Percentiles rank a stretch among this genome's conserved stretches.
phyloP scores from a whole-genome alignment of 2,888 invertebrate genomes.

The Oligia fasciuncula region DNA sequence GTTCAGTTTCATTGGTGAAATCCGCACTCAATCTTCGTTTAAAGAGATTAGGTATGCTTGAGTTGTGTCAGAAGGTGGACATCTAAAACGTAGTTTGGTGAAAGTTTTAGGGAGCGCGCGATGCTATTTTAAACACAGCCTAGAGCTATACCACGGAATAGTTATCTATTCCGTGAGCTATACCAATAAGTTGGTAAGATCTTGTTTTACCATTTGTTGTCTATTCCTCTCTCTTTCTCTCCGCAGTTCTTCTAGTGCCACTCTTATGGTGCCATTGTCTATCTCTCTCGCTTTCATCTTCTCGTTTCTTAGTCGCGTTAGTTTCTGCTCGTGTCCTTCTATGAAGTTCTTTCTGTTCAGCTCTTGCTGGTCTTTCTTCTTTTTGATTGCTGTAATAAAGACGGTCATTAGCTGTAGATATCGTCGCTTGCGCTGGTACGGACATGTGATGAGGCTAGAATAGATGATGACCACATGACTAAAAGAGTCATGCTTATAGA shows the following conservation, averaged over 20 bases:
- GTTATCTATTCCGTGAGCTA: too few relatives aligned
- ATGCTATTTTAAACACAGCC: neutral
- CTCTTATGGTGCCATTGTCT: conserved; percentile 77
- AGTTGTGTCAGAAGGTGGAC: neutral
- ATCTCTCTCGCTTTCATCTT: conserved; percentile 77
- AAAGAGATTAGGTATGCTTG: neutral
- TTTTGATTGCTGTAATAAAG: conserved; percentile 77
- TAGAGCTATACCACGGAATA: neutral
- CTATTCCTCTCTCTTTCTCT: conserved; percentile 75
- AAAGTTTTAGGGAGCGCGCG: neutral
- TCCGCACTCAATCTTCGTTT: too few relatives aligned
- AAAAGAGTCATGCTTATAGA: too few relatives aligned
- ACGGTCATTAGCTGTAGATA: neutral
- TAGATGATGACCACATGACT: too few relatives aligned
- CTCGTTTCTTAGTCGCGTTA: conserved; percentile 73
- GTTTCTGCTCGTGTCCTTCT: conserved; percentile 80
- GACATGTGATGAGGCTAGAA: too few relatives aligned
- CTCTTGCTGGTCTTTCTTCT: conserved; percentile 81
- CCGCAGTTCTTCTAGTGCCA: conserved; percentile 77
- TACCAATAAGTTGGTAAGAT: neutral
- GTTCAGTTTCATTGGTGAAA: too few relatives aligned
- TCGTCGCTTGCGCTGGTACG: too few relatives aligned
- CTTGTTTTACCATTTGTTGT: conserved; percentile 75
- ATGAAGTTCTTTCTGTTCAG: conserved; percentile 81
- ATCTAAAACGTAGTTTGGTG: neutral